Evolutionary conservation across 2,888 invertebrate species (phyloP), one percentile per base, ranked within the genome.

Genomic region (Tetragonisca angustula): DNA sequence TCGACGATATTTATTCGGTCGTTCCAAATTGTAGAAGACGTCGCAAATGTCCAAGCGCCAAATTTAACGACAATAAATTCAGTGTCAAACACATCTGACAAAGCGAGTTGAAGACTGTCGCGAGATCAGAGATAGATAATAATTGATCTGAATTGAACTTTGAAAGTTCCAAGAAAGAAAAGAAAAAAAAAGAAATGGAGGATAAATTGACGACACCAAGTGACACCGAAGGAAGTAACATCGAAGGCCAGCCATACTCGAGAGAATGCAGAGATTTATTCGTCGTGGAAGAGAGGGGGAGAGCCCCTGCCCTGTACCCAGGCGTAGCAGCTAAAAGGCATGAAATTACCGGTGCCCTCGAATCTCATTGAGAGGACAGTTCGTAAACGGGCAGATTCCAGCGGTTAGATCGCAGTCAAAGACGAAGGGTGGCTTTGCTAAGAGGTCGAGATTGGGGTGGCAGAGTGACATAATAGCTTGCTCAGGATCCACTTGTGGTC

Each of bases 401-500:
- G 68, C 56, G 79, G 79, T 76, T 80, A 64, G 61, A 72, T 72
- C 76, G 69, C 27, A 83, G 86, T 71, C 80, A 79, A 88, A 88
- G 85, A 79, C 78, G 81, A 56, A 79, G 75, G 83, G 76, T 79
- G 76, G 71, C 62, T 83, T 59, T 64, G 79, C 64, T 75, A 79
- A 75, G 74, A 81, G 87, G 70, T 79, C 75, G 80, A 43, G 43
- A 79, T 78, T 24, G 73, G 80, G 83, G 54, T 61, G 62, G 78
- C 61, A 36, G 79, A 68, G 67, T 79, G 87, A 83, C 81, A 83
- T 88, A 87, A 88, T 84, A 84, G 87, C 87, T 86, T 87, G 74
- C 82, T 86, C 84, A 82, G 87, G 87, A 82, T 84, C 86, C 86
- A 87, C 86, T 87, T 82, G 79, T 84, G 87, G 86, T 78, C 81